Percentiles rank a stretch among this genome's conserved stretches.
phyloP scores from a whole-genome alignment of 2,113 vertebrate species.

The Pteropus alecto region DNA sequence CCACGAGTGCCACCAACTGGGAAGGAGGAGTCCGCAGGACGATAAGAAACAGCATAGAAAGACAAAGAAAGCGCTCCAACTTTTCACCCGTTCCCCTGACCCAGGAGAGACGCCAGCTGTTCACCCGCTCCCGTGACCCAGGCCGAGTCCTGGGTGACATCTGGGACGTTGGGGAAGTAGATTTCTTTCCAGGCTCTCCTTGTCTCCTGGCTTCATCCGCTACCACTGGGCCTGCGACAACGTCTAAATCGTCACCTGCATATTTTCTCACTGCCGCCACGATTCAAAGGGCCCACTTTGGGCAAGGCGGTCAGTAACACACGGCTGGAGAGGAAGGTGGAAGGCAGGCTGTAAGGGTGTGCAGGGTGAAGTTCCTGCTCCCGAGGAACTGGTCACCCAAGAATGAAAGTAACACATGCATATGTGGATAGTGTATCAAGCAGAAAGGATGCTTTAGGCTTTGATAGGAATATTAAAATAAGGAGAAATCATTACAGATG shows the following conservation, averaged over 20 bases:
- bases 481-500: background rate
- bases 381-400: background rate
- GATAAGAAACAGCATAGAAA: background rate
- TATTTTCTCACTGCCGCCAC: background rate
- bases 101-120: background rate
- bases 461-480: background rate
- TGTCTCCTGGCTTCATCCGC: background rate
- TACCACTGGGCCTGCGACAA: background rate
- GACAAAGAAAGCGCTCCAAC: constrained; percentile 20
- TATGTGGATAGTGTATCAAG: background rate
- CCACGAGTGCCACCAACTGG: background rate
- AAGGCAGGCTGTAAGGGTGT: background rate
- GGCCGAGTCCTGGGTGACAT: background rate
- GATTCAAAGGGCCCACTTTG: background rate
- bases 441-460: background rate
- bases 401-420: background rate
- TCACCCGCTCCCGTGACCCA: background rate
- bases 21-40: background rate
- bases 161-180: background rate
- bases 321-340: background rate
- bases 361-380: background rate
- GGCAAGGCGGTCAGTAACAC: background rate
- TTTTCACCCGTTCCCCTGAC: no score
- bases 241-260: background rate
- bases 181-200: background rate